Percentiles rank a stretch among this genome's conserved stretches.
These are phyloP conservation scores for Falco columbarius DNA, from an alignment of 2,797 vertebrate genomes.

Conservation along the genomic window DNA sequence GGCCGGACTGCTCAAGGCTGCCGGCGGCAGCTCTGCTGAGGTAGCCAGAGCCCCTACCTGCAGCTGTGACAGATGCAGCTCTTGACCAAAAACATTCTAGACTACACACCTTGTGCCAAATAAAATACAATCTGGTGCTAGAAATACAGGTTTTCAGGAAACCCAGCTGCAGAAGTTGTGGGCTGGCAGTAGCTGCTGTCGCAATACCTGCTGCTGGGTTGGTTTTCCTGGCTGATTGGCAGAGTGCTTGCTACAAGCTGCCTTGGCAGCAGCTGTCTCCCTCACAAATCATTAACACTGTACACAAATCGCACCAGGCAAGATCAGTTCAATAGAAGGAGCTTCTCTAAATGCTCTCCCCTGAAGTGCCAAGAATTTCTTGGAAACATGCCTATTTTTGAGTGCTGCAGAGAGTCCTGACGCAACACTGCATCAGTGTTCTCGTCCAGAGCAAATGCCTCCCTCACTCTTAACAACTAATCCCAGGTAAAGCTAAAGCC, in stretches of 20 bases:
- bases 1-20: neutral
- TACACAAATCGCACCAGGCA: rapidly evolving
- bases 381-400: neutral
- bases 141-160: rapidly evolving
- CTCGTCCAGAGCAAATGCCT: neutral
- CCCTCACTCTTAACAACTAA: rapidly evolving
- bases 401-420: neutral
- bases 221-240: neutral
- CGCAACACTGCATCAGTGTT: rapidly evolving
- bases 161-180: neutral
- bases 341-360: neutral
- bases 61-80: neutral
- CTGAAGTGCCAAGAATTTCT: neutral
- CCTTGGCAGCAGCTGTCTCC: neutral
- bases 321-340: neutral
- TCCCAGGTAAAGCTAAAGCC: neutral
- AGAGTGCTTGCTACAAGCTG: rapidly evolving
- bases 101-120: neutral
- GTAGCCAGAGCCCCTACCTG: rapidly evolving
- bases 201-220: neutral
- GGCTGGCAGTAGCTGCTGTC: neutral
- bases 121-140: neutral
- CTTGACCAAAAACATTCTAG: neutral
- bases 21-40: neutral
- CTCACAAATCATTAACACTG: slow-evolving; percentile 4